phyloP scores from a whole-genome alignment of 1,140 invertebrate genomes.

The Psix sp. region DNA sequence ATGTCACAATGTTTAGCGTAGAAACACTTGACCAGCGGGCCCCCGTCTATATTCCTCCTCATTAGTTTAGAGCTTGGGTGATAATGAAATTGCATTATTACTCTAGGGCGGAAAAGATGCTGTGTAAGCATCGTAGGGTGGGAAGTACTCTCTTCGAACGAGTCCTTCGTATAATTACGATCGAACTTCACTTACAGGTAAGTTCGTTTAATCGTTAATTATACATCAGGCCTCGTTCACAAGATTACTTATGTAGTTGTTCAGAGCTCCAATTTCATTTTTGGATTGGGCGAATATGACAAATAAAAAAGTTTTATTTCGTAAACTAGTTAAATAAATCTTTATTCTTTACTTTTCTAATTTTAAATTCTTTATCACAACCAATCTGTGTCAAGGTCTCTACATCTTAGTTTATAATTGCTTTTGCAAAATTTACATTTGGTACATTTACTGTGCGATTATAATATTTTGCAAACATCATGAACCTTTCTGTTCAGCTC shows the following conservation, averaged over 20 bases:
- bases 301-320: neutral
- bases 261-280: neutral
- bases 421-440: neutral
- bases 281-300: no score
- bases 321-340: no score
- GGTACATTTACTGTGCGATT: neutral
- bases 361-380: no score
- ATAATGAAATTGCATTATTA: no score
- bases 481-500: neutral
- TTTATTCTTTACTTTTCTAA: no score
- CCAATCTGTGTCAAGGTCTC: no score
- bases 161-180: neutral
- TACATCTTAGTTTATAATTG: neutral
- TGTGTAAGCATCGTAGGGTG: no score
- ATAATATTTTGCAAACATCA: neutral
- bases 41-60: no score
- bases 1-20: no score
- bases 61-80: no score
- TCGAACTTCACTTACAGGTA: constrained; percentile 2
- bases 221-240: constrained; percentile 7
- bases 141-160: neutral
- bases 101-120: no score
- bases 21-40: no score
- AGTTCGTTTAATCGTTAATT: constrained; percentile 5
- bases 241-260: constrained; percentile 14